Percentiles rank a stretch among this genome's conserved stretches.
Evolutionary conservation across 2,797 vertebrate species (phyloP).

Genomic region (Hemitrygon akajei): DNA sequence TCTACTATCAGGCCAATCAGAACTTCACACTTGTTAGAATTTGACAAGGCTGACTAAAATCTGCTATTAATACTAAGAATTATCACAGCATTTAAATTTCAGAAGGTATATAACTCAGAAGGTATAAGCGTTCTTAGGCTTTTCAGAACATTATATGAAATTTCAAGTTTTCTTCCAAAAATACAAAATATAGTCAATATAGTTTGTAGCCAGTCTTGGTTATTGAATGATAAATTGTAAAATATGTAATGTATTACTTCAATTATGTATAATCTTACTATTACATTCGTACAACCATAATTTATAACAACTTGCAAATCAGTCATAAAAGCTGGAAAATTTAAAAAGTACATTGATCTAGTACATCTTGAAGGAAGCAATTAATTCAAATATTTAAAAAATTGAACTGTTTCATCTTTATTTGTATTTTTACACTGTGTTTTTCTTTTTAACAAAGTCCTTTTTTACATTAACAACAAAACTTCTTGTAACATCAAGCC

Average conservation of each 20-base stretch:
- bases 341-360: background rate
- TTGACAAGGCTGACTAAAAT: background rate
- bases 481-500: background rate
- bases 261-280: background rate
- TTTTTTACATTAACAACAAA: background rate
- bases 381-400: background rate
- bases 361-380: background rate
- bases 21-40: background rate
- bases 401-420: background rate
- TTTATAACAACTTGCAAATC: background rate
- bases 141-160: background rate
- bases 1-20: background rate
- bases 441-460: background rate
- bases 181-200: background rate
- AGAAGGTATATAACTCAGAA: background rate
- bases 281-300: background rate
- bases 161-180: background rate
- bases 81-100: background rate
- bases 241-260: background rate
- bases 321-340: background rate
- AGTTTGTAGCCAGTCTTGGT: background rate
- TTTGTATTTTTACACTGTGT: background rate
- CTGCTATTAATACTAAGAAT: background rate
- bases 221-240: background rate
- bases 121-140: background rate